phyloP scores from a whole-genome alignment of 2,888 invertebrate genomes.

The Noctua pronuba region DNA sequence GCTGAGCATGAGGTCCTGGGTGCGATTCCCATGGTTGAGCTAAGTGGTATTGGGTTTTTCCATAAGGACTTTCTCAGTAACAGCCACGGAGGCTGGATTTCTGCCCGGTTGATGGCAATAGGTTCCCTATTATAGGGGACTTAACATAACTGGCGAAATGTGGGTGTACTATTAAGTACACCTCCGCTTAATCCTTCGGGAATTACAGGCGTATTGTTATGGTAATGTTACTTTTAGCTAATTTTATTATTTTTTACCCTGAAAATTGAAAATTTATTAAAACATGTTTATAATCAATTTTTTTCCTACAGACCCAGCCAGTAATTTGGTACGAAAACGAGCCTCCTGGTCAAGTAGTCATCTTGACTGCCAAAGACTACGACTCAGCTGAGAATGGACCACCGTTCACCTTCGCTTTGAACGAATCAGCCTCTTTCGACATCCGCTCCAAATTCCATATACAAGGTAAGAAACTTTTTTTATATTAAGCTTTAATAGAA shows the following conservation, averaged over 20 bases:
- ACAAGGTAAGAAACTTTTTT: constrained; percentile 84
- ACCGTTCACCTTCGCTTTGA: constrained; percentile 94
- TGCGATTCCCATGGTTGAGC: not conserved
- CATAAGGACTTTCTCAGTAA: not conserved
- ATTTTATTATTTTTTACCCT: not conserved
- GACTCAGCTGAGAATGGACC: constrained; percentile 96
- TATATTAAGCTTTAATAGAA: not conserved
- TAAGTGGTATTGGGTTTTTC: not conserved
- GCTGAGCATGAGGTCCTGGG: not conserved
- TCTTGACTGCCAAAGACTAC: constrained; percentile 94
- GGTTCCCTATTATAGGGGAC: not conserved
- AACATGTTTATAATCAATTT: not conserved
- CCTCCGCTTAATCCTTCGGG: not conserved
- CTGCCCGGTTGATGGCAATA: not conserved
- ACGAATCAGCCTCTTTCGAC: constrained; percentile 92
- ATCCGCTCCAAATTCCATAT: constrained; percentile 94
- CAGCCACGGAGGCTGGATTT: not conserved
- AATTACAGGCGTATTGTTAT: not conserved
- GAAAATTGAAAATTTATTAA: not conserved
- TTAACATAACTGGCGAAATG: not conserved
- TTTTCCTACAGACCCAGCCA: constrained; percentile 91
- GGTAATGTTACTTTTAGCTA: not conserved
- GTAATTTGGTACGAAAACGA: constrained; percentile 96
- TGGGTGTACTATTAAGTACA: not conserved
- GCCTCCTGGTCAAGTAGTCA: constrained; percentile 92